Evolutionary conservation across 2,113 vertebrate genomes (phyloP).

Genomic region (Speoplatyrhinus poulsoni): DNA sequence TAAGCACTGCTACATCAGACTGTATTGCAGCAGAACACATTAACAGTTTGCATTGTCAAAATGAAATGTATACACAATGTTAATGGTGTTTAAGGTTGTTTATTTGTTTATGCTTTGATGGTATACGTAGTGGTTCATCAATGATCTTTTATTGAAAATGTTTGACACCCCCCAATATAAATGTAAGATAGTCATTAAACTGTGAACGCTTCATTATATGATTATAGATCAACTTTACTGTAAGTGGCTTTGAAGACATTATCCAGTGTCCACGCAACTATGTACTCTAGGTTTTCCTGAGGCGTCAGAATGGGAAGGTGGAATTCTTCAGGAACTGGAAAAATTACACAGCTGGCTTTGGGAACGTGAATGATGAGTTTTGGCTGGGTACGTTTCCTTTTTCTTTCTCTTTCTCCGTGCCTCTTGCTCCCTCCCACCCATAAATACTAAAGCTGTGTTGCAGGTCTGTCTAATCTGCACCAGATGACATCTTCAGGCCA

Average conservation of each 20-base stretch:
- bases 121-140: background rate
- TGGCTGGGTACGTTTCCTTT: constrained; percentile 85
- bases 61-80: too few species aligned
- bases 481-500: constrained; percentile 87
- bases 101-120: too few species aligned
- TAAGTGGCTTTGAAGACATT: too few species aligned
- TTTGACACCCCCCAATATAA: too few species aligned
- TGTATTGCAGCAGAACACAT: background rate
- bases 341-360: constrained; percentile 87
- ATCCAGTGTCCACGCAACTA: too few species aligned
- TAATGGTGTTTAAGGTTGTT: too few species aligned
- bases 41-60: background rate
- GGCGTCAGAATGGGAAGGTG: constrained; percentile 86
- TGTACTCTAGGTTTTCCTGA: constrained; percentile 84
- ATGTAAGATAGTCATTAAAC: too few species aligned
- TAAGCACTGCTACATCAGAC: constrained; percentile 66
- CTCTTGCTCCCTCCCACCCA: background rate
- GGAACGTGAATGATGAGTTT: constrained; percentile 88
- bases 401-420: background rate
- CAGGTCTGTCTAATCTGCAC: constrained; percentile 90
- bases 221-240: too few species aligned
- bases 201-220: too few species aligned
- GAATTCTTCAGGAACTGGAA: constrained; percentile 95
- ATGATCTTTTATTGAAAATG: background rate
- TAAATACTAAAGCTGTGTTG: background rate